Conservation (phyloP, 2,888 invertebrate genomes). For the Seira musarum region DNA sequence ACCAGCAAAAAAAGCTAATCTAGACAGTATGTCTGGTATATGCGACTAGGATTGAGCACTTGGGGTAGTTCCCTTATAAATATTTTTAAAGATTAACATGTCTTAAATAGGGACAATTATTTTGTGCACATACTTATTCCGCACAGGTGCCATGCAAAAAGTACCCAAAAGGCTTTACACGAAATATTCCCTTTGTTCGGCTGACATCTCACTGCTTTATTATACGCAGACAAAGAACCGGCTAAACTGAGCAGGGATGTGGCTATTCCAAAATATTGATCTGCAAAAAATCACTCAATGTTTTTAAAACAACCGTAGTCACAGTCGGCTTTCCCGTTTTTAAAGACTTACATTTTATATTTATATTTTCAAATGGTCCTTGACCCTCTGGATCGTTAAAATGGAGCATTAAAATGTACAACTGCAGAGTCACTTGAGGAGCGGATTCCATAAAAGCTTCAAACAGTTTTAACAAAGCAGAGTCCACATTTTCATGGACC, state of each 20-base stretch:
- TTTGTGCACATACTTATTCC: slow-evolving; percentile 83
- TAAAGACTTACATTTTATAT: too few species aligned
- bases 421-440: slow-evolving; percentile 82
- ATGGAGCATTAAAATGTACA: slow-evolving; percentile 78
- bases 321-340: too few species aligned
- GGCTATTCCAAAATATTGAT: slow-evolving; percentile 82
- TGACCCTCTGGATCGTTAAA: slow-evolving; percentile 49
- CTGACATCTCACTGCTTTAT: slow-evolving; percentile 85
- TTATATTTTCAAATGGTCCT: slow-evolving; percentile 61
- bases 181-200: slow-evolving; percentile 83
- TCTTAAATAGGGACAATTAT: too few species aligned
- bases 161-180: slow-evolving; percentile 80
- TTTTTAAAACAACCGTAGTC: too few species aligned
- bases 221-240: slow-evolving; percentile 92
- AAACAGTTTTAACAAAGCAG: slow-evolving; percentile 80
- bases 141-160: slow-evolving; percentile 89
- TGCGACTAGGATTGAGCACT: too few species aligned
- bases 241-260: slow-evolving; percentile 90
- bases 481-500: slow-evolving; percentile 75
- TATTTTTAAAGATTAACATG: too few species aligned
- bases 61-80: too few species aligned
- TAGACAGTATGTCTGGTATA: too few species aligned
- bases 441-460: slow-evolving; percentile 82
- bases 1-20: too few species aligned
- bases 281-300: too few species aligned